Evolutionary conservation across 1,140 invertebrate species (phyloP).

Genomic region (Cyphomyrmex costatus): DNA sequence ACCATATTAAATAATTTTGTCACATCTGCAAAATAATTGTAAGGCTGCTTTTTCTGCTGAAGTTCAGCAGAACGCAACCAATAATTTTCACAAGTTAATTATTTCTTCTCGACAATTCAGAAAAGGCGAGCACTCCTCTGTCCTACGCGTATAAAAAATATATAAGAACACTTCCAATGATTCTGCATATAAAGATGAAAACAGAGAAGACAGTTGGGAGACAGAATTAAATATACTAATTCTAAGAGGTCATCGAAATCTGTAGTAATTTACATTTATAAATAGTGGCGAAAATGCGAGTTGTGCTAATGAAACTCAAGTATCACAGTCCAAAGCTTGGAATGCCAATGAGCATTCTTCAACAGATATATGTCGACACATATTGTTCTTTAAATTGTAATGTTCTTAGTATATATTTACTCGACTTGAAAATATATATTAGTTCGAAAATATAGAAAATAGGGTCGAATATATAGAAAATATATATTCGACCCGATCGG

Average conservation of each 20-base stretch:
- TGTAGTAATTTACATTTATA: constrained; percentile 17
- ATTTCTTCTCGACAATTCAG: too few relatives aligned
- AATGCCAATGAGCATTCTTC: background rate
- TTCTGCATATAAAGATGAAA: background rate
- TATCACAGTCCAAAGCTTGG: background rate
- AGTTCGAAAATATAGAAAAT: too few relatives aligned
- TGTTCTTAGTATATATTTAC: background rate
- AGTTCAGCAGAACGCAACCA: too few relatives aligned
- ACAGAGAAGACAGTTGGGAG: background rate
- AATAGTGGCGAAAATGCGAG: background rate
- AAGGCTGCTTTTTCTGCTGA: too few relatives aligned
- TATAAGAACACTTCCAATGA: background rate
- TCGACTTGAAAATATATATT: background rate
- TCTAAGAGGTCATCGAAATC: background rate
- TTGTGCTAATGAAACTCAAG: constrained; percentile 9
- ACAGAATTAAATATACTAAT: constrained; percentile 3
- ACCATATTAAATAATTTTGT: too few relatives aligned
- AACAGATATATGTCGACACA: background rate
- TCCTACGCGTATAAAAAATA: too few relatives aligned
- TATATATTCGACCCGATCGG: too few relatives aligned
- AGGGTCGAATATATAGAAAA: too few relatives aligned
- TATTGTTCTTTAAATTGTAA: background rate
- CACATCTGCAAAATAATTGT: too few relatives aligned
- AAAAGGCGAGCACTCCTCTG: too few relatives aligned
- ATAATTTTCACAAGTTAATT: too few relatives aligned